Base-by-base conservation (phyloP, 2,113 vertebrate genomes). In the Takifugu bimaculatus region DNA sequence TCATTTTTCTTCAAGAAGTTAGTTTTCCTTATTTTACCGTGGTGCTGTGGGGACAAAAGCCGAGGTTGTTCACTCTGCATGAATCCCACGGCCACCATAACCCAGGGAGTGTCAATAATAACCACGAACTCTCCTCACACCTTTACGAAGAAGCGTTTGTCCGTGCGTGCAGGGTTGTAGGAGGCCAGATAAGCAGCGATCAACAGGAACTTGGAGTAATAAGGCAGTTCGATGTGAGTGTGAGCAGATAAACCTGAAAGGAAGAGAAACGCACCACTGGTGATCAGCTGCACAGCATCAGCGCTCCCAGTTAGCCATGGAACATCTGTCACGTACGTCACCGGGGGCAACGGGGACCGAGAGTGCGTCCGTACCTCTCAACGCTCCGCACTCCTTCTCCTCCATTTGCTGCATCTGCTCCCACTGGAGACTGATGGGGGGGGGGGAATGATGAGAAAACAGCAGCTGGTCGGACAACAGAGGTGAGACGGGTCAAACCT, bases 91-190 rank as follows among this genome's bases (percentile, higher is more conserved):
- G 4, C 35, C 29, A 32, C 4, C 29, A 6, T 32, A 4, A 3
- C 29, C 4, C 29, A 32, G 29, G 29, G 1, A 6, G 29, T 2
- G 29, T 32, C 5, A 32, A 32, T 32, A 5, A 32, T 7, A n/a
- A 27, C 26, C 35, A 2, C 20, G 1, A 29, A 14, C 25, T 25
- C 25, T 6, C 0, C 1, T 11, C 51, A 12, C 85, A 99, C 97
- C 94, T 99, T 99, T 54, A 98, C 74, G 66, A 99, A 99, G 87
- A 99, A 99, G 65, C 96, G 94, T 54, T 93, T 95, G 79, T 99
- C 97, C 49, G 96, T 97, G 80, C 96, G 92, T 13, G 94, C 92
- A 25, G 97, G 96, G 83, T 99, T 99, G 83, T 94, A 99, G 28
- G 97, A 98, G 1, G 96, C 95, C 65, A 99, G 89, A 74, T 99